These are phyloP conservation scores for Lithophane semibrunnea DNA, from an alignment of 2,888 invertebrate species.

Conservation along the genomic window DNA sequence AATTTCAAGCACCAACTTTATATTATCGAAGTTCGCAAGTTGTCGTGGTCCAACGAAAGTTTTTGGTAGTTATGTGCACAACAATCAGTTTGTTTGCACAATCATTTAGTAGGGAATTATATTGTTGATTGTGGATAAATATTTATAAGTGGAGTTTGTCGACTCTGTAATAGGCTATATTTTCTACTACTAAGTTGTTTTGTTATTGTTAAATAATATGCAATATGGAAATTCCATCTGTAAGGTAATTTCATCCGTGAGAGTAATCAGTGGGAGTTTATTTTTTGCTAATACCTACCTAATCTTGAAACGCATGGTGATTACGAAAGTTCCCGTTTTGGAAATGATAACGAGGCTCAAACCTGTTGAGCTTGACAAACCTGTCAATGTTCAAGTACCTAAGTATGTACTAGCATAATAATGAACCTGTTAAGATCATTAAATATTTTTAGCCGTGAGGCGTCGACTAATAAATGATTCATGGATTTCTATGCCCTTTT, in stretches of 20 bases:
- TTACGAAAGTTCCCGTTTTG: no score
- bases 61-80: slow-evolving; percentile 66
- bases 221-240: background rate
- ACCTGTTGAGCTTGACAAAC: background rate
- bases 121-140: slow-evolving; percentile 43
- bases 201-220: background rate
- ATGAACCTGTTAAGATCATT: background rate
- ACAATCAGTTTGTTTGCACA: slow-evolving; percentile 54
- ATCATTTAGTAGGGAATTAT: slow-evolving; percentile 53
- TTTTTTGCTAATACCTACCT: no score
- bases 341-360: no score
- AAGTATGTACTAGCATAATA: background rate
- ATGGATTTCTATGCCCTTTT: background rate
- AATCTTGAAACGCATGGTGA: no score
- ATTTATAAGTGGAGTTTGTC: slow-evolving; percentile 11
- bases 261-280: no score
- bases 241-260: background rate
- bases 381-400: background rate
- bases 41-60: slow-evolving; percentile 72
- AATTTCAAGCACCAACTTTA: slow-evolving; percentile 76
- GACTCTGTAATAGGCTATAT: background rate
- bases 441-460: no score
- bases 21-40: slow-evolving; percentile 79
- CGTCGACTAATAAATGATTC: background rate
- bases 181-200: background rate